phyloP scores from a whole-genome alignment of 2,888 invertebrate species.

The Cephus nigrinus region DNA sequence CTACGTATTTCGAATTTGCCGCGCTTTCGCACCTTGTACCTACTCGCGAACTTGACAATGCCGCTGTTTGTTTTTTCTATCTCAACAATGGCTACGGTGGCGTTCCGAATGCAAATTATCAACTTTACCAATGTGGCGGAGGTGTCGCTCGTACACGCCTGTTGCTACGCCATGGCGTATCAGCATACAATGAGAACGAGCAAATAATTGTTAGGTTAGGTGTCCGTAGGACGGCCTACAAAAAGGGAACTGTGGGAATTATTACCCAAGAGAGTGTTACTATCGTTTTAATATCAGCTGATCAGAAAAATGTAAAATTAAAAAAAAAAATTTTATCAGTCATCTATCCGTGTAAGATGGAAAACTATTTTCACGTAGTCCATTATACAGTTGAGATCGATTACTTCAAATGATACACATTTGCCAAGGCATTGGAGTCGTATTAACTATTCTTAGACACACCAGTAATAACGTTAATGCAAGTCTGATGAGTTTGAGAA shows the following conservation, averaged over 20 bases:
- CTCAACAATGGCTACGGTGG: background rate
- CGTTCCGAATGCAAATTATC: background rate
- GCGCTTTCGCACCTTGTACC: background rate
- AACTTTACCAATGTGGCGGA: background rate
- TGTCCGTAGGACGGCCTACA: background rate
- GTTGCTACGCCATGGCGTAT: background rate
- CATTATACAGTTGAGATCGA: background rate
- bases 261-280: background rate
- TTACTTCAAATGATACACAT: background rate
- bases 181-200: background rate
- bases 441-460: background rate
- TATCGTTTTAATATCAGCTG: background rate
- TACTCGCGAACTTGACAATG: background rate
- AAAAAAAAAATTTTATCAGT: background rate
- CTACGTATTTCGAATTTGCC: background rate
- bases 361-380: background rate
- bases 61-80: background rate
- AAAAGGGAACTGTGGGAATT: background rate
- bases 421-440: background rate
- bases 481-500: background rate
- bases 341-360: background rate
- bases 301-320: background rate
- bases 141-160: background rate
- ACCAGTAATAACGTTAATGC: background rate
- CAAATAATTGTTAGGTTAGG: background rate